These are phyloP conservation scores for Eupithecia abbreviata DNA, from an alignment of 2,888 invertebrate genomes.

Conservation along the genomic window DNA sequence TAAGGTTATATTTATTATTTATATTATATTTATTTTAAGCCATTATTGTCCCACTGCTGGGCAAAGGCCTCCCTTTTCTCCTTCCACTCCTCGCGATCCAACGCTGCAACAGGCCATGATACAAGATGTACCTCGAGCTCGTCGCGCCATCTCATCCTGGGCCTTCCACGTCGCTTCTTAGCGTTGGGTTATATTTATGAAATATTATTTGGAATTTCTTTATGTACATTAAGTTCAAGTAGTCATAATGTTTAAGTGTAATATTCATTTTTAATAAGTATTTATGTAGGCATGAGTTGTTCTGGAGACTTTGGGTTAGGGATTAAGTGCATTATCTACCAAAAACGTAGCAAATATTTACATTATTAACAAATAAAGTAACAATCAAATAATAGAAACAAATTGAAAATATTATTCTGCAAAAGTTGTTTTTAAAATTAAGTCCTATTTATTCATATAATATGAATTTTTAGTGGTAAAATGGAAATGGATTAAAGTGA, in stretches of 20 bases:
- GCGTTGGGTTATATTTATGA: background rate
- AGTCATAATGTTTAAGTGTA: background rate
- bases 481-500: slow-evolving; percentile 28
- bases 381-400: too few relatives aligned
- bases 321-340: background rate
- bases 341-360: background rate
- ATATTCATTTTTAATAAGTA: background rate
- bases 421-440: background rate
- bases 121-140: too few relatives aligned
- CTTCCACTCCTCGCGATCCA: too few relatives aligned
- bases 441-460: background rate
- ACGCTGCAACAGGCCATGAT: too few relatives aligned
- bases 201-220: background rate
- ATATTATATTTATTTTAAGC: too few relatives aligned
- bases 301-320: background rate
- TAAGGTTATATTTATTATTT: background rate
- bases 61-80: too few relatives aligned
- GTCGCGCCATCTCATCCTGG: too few relatives aligned
- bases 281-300: background rate
- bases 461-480: slow-evolving; percentile 4
- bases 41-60: too few relatives aligned
- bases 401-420: background rate
- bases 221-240: background rate
- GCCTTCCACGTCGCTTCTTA: too few relatives aligned
- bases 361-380: too few relatives aligned